Base-by-base conservation (phyloP, 2,113 vertebrate genomes). In the Hydrochoerus hydrochaeris region DNA sequence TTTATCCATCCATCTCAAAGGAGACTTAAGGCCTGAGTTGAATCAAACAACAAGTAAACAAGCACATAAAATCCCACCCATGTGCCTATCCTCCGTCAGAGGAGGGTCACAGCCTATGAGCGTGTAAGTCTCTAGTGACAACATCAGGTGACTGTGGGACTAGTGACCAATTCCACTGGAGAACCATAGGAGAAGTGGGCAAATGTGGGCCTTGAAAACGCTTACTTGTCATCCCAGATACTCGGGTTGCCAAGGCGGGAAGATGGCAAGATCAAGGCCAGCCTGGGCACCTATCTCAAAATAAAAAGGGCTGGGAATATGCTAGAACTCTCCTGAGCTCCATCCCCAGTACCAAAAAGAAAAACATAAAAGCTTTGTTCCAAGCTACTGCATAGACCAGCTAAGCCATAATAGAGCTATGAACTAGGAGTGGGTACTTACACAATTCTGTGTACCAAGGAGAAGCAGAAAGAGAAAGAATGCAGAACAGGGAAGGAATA, bases 331-430 rank as follows among this genome's bases (percentile, higher is more conserved):
- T 80, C 30, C 24, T 17, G 7, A 35, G 77, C 24, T 16, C 24
- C 26, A 77, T 6, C 44, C 44, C 75, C 9, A 49, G 44, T 49
- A 77, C 41, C 44, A 30, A 49, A 49, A 30, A 46, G 22, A 14
- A 46, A 77, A 38, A n/a, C 4, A 49, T 30, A 28, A 49, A 30
- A 75, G 28, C 73, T 77, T 60, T 46, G 28, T 4, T 54, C 54
- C 10, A 10, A 65, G 38, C 19, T 32, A 3, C 9, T 14, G 46
- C n/a, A 1, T 4, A 35, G 54, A 17, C 69, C 22, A 28, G 30
- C 10, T 16, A 1, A 28, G 30, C 22, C 35, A 1, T 49, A 30
- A 84, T 7, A 4, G 7, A 0, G 3, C n/a, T 5, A 1, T 7
- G n/a, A 87, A 41, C 17, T 38, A 24, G 11, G 38, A 38, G 19